phyloP scores from a whole-genome alignment of 2,888 invertebrate species.

The Cepaea hortensis region DNA sequence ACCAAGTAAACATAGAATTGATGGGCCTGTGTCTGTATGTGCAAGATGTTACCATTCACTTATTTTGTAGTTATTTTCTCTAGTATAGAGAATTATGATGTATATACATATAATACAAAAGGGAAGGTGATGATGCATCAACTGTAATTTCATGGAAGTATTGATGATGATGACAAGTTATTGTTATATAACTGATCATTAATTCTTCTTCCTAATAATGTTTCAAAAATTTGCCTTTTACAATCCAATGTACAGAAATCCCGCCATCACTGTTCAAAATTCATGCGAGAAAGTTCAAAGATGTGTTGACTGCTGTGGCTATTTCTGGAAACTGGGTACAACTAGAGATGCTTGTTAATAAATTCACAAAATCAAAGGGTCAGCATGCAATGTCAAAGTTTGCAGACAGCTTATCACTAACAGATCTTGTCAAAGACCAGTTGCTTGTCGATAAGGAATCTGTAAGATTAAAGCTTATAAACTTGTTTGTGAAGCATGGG shows the following conservation, averaged over 20 bases:
- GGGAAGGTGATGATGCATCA: too few species aligned
- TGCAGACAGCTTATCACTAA: constrained; percentile 47
- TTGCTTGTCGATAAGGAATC: constrained; percentile 35
- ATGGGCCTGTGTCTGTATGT: too few species aligned
- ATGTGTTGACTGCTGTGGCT: constrained; percentile 2
- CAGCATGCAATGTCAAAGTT: constrained; percentile 25
- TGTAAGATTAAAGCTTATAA: constrained; percentile 41
- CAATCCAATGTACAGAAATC: constrained; percentile 4
- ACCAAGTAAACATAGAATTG: too few species aligned
- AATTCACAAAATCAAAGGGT: constrained; percentile 1
- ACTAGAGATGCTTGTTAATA: constrained; percentile 15
- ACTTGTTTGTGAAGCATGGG: constrained; percentile 16
- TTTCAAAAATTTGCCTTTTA: too few species aligned
- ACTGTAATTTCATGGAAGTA: too few species aligned
- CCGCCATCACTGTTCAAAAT: constrained; percentile 22
- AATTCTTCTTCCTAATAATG: too few species aligned
- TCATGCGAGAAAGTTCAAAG: constrained; percentile 5
- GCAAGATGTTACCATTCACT: too few species aligned
- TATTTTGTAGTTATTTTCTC: too few species aligned
- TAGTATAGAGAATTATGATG: too few species aligned
- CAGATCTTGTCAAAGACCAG: constrained; percentile 41
- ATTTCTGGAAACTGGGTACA: constrained; percentile 22
- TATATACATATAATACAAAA: too few species aligned
- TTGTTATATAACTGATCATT: too few species aligned
- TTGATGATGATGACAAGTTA: too few species aligned